These are phyloP conservation scores for Gopherus evgoodei DNA, from an alignment of 2,113 vertebrate genomes.

Conservation along the genomic window DNA sequence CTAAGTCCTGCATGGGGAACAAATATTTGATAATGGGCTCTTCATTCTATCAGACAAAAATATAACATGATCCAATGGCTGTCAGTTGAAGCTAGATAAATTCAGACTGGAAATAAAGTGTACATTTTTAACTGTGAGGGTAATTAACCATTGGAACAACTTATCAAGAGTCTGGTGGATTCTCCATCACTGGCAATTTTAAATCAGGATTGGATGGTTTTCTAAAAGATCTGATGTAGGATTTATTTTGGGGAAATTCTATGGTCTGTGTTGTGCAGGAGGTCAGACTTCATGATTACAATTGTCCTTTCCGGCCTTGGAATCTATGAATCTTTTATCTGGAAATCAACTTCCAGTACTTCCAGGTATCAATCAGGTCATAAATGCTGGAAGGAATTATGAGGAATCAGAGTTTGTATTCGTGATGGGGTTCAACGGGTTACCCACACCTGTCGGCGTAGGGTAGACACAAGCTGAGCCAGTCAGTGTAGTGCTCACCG, in stretches of 20 bases:
- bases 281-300: background rate
- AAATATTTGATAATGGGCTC: background rate
- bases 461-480: too few species aligned
- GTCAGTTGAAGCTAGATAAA: background rate
- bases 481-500: background rate
- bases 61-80: background rate
- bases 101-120: background rate
- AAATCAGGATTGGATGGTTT: background rate
- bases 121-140: background rate
- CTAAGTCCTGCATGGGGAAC: background rate
- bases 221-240: background rate
- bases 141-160: background rate
- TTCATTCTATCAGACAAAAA: background rate
- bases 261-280: background rate
- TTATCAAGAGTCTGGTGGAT: background rate
- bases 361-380: background rate
- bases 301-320: background rate
- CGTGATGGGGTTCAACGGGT: too few species aligned
- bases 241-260: background rate
- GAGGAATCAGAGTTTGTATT: background rate
- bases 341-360: background rate
- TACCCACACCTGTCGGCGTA: too few species aligned
- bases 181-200: background rate
- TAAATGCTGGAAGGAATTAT: background rate
- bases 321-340: background rate